Percentiles rank a stretch among this genome's conserved stretches.
Evolutionary conservation across 1,140 invertebrate genomes (phyloP).

Genomic region (Drosophila tristis): DNA sequence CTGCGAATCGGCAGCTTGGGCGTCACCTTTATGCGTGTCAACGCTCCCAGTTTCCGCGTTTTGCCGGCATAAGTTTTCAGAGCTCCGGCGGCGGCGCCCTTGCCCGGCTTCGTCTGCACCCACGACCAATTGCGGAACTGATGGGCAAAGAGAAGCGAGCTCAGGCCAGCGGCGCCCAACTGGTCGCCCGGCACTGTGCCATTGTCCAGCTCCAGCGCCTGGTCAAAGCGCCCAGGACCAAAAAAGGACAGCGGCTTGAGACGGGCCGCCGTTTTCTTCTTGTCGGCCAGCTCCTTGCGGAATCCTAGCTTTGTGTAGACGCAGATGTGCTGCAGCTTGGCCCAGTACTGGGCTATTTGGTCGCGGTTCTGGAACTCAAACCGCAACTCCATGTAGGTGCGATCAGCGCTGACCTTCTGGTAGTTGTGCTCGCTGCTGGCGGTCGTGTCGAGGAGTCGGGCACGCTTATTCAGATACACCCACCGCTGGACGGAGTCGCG

Average conservation of each 20-base stretch:
- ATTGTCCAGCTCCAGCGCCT: constrained; percentile 60
- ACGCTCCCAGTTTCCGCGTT: constrained; percentile 22
- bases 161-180: constrained; percentile 89
- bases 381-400: constrained; percentile 85
- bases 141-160: constrained; percentile 89
- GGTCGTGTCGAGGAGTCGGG: constrained; percentile 89
- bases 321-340: constrained; percentile 88
- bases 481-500: constrained; percentile 88
- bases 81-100: not conserved
- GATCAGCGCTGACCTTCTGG: constrained; percentile 86
- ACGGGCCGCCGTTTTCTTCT: constrained; percentile 7
- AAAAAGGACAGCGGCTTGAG: constrained; percentile 45
- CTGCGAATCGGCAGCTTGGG: constrained; percentile 31
- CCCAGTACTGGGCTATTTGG: constrained; percentile 90
- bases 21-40: constrained; percentile 48
- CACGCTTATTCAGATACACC: constrained; percentile 88
- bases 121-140: constrained; percentile 88
- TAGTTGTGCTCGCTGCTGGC: constrained; percentile 86
- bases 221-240: constrained; percentile 50
- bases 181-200: constrained; percentile 89
- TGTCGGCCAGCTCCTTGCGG: constrained; percentile 38
- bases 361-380: constrained; percentile 86
- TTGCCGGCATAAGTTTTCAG: constrained; percentile 15
- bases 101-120: constrained; percentile 54
- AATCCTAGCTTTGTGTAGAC: constrained; percentile 88